Base-by-base conservation (phyloP, 1,140 invertebrate species). In the Magallana gigas region DNA sequence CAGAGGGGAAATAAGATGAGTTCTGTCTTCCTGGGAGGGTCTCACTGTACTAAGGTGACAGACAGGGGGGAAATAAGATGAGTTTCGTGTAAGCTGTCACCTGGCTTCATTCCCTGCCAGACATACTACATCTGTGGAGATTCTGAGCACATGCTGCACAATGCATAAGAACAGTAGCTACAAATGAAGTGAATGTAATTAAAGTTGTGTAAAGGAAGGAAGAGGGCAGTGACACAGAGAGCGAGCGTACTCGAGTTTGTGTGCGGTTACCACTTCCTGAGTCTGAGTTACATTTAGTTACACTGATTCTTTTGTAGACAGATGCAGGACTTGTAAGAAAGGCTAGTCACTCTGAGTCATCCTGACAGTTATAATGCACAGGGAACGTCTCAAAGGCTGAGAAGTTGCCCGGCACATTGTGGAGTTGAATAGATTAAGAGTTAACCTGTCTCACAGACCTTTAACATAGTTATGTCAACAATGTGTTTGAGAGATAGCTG, bases 401-500 rank as follows among this genome's bases (percentile, higher is more conserved):
- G 12, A 76, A 76, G 23, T 14, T 12, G 36, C 23, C 23, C 8
- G 11, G 36, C 18, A 11, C 11, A 76, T 29, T 76, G 68, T 76
- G 23, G 23, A 29, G 23, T 12, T 76, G 23, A 76, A 76, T 76
- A 29, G 36, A 76, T 36, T 76, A 29, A 29, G 0, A 29, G 68
- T 76, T 76, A 76, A 23, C 68, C 68, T 71, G 23, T 71, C 68
- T 71, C 23, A 23, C 23, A 29, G 68, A 76, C 68, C 68, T 76
- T 76, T 76, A 76, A 29, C 68, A 12, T 76, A 76, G 68, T 76
- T 76, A 76, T 76, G 68, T 76, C 68, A 76, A 29, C 68, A 76
- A 76, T 76, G 68, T 76, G 68, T 29, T 8, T 76, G 18, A 29
- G 23, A 76, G 68, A 76, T 76, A 76, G 9, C 68, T 29, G 23